These are phyloP conservation scores for Poecilia picta DNA, from an alignment of 2,797 vertebrate species.

Conservation along the genomic window DNA sequence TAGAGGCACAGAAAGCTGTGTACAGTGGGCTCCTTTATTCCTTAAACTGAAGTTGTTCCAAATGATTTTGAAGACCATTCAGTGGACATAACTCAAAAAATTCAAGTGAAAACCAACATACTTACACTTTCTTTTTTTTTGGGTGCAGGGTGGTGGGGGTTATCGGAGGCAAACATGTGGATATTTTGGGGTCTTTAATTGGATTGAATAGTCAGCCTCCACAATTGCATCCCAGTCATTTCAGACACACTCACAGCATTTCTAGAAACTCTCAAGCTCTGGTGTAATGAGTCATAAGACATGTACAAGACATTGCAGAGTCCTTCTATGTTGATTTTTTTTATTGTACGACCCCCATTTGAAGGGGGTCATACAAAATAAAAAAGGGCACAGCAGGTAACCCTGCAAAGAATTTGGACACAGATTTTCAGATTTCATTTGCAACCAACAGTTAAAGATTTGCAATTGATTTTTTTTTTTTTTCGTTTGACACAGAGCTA, in stretches of 20 bases:
- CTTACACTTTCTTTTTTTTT: too few species aligned
- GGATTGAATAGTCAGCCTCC: not conserved
- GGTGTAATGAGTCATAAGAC: not conserved
- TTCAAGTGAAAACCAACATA: too few species aligned
- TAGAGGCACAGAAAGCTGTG: too few species aligned
- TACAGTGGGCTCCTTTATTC: too few species aligned
- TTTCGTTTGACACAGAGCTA: slow-evolving; percentile 18
- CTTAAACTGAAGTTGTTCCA: too few species aligned
- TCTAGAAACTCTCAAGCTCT: not conserved
- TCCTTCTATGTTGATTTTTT: not conserved
- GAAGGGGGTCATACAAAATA: not conserved
- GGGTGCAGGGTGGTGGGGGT: too few species aligned
- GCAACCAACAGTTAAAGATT: slow-evolving; percentile 23
- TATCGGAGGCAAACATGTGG: too few species aligned
- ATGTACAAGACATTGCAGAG: not conserved
- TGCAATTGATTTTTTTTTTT: slow-evolving; percentile 30
- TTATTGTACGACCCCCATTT: too few species aligned
- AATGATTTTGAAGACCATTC: too few species aligned
- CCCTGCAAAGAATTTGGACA: slow-evolving; percentile 16
- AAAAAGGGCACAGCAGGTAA: not conserved
- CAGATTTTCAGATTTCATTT: slow-evolving; percentile 18
- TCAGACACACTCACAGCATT: not conserved
- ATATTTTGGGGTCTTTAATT: too few species aligned
- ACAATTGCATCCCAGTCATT: not conserved
- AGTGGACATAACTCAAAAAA: too few species aligned